phyloP scores from a whole-genome alignment of 2,888 invertebrate genomes.

The Phasia obesa region DNA sequence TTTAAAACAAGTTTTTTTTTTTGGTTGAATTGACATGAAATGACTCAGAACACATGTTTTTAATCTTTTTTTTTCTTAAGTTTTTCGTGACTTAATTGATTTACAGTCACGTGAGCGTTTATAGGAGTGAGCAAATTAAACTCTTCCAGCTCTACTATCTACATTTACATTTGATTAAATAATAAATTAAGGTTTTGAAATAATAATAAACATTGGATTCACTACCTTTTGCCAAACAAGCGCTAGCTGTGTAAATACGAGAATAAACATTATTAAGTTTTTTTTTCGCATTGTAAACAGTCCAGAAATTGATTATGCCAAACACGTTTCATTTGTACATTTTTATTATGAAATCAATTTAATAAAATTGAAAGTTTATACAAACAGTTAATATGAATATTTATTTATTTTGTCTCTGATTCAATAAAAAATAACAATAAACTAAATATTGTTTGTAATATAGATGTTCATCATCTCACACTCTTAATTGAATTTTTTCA shows the following conservation, averaged over 20 bases:
- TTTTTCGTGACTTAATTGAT: no score
- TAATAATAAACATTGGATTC: no score
- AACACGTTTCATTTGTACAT: background rate
- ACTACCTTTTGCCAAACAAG: no score
- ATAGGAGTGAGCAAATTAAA: no score
- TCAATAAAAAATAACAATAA: background rate
- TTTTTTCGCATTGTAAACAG: constrained; percentile 4
- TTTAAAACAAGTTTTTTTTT: no score
- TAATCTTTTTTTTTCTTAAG: no score
- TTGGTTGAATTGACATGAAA: no score
- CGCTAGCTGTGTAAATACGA: background rate
- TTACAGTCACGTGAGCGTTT: no score
- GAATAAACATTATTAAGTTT: background rate
- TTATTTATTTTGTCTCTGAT: constrained; percentile 9
- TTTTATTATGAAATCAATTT: constrained; percentile 42
- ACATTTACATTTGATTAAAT: no score
- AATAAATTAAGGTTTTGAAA: no score
- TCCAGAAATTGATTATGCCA: constrained; percentile 17
- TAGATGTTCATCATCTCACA: constrained; percentile 10
- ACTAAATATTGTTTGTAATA: background rate
- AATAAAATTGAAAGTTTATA: constrained; percentile 33
- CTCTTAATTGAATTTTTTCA: constrained; percentile 29
- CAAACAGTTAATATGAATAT: background rate
- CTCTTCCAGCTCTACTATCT: no score
- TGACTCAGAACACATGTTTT: no score